phyloP scores from a whole-genome alignment of 2,797 vertebrate genomes.

The Salarias fasciatus region DNA sequence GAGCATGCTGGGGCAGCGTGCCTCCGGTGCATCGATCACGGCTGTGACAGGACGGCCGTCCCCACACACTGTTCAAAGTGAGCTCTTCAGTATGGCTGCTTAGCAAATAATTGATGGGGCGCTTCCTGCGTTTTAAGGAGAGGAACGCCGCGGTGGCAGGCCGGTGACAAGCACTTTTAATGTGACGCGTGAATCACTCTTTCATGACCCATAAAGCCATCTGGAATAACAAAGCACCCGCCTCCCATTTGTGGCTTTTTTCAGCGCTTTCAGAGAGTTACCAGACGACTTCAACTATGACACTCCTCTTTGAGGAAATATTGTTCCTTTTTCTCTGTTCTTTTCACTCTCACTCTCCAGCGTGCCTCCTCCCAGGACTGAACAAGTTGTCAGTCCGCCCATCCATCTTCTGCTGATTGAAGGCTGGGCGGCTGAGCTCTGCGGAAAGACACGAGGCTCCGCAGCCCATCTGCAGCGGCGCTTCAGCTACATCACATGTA shows the following conservation, averaged over 20 bases:
- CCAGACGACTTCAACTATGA: too few relatives aligned
- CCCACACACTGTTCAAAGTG: slow-evolving; percentile 79
- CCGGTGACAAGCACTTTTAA: slow-evolving; percentile 62
- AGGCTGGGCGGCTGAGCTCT: too few relatives aligned
- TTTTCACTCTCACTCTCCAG: too few relatives aligned
- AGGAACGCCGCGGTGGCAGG: slow-evolving; percentile 55
- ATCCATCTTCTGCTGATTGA: too few relatives aligned
- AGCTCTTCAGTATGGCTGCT: slow-evolving; percentile 83
- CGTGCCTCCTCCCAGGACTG: too few relatives aligned
- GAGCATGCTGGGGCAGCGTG: slow-evolving; percentile 67
- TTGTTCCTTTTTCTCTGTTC: too few relatives aligned
- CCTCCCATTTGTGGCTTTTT: slow-evolving; percentile 43
- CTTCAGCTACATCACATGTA: too few relatives aligned
- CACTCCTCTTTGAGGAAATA: too few relatives aligned
- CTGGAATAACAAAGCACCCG: slow-evolving; percentile 71
- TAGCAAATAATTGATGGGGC: slow-evolving; percentile 82
- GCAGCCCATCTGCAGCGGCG: too few relatives aligned
- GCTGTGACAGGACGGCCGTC: slow-evolving; percentile 71
- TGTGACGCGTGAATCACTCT: slow-evolving; percentile 73
- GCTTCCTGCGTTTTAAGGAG: slow-evolving; percentile 74
- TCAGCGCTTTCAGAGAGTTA: slow-evolving; percentile 40
- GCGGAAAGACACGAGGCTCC: too few relatives aligned
- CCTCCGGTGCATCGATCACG: slow-evolving; percentile 79
- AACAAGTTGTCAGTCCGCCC: too few relatives aligned
- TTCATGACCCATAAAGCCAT: slow-evolving; percentile 76